Base-by-base conservation (phyloP, 2,113 vertebrate species). In the Pandion haliaetus region DNA sequence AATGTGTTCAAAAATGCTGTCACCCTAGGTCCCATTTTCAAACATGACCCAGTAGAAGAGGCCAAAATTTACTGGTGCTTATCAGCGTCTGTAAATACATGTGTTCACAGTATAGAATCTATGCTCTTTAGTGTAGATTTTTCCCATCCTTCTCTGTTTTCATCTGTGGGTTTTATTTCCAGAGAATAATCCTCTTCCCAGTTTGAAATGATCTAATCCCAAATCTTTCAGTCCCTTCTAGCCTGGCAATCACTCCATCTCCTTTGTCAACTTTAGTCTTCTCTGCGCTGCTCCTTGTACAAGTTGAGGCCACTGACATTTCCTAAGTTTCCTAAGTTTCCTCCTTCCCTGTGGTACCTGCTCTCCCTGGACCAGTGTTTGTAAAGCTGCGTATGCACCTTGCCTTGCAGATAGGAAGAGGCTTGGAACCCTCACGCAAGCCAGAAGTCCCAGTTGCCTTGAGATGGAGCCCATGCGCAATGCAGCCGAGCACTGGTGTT, bases 401-500 rank as follows among this genome's bases (percentile, higher is more conserved):
- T 78, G 28, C 36, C 67, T 81, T 49, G 38, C 57, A 72, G n/a
- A 34, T 12, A 32, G 31, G 32, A 63, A 79, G 29, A 42, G 14
- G 6, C 34, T 69, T 79, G 70, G 36, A 85, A 36, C n/a, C 66
- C 25, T 85, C 66, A 69, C 28, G 44, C 26, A 18, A 45, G 6
- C 26, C 69, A 71, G 21, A 81, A 76, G 10, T 78, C 80, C 67
- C 82, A n/a, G 17, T 36, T 83, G 59, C 76, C 67, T 81, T 78
- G 40, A 70, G 65, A 25, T 47, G 69, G n/a, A 81, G 10, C 0
- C 0, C 4, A 9, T 50, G 50, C 6, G 3, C 5, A 13, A 24
- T 21, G 24, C 40, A 83, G 29, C n/a, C 0, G 0, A 92, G 26
- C 59, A 81, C 18, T 1, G 1, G 17, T 25, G 20, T 25, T 76